Percentiles rank a stretch among this genome's conserved stretches.
Conservation (phyloP, 2,888 invertebrate genomes). For the Myopa testacea region DNA sequence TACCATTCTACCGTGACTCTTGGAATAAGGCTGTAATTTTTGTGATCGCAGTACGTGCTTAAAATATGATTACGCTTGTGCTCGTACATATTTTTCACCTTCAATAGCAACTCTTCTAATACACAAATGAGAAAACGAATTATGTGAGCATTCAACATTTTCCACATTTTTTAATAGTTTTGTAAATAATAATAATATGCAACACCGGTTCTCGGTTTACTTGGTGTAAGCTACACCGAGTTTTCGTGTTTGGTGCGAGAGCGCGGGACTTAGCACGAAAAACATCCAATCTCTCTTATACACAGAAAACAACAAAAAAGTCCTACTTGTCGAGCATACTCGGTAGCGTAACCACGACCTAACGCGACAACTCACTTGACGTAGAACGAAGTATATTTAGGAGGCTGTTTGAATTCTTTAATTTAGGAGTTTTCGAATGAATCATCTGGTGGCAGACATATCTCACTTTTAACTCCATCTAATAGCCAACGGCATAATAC, state of each 20-base stretch:
- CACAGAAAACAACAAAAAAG: conserved; percentile 46
- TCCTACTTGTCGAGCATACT: conserved; percentile 49
- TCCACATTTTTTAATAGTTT: too few relatives aligned
- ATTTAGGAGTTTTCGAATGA: conserved; percentile 49
- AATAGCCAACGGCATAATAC: background rate
- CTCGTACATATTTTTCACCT: too few relatives aligned
- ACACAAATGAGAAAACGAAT: too few relatives aligned
- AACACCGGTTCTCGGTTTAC: conserved; percentile 41
- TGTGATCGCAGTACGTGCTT: too few relatives aligned
- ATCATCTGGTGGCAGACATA: conserved; percentile 23
- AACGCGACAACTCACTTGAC: conserved; percentile 53
- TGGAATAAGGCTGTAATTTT: too few relatives aligned
- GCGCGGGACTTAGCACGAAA: too few relatives aligned
- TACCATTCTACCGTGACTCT: too few relatives aligned
- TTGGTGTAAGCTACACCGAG: conserved; percentile 36
- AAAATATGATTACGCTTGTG: too few relatives aligned
- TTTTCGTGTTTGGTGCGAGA: conserved; percentile 41
- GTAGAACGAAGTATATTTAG: conserved; percentile 47
- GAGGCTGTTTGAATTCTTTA: conserved; percentile 46
- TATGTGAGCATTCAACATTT: conserved; percentile 14
- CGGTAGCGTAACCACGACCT: too few relatives aligned
- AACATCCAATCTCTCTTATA: too few relatives aligned
- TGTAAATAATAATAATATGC: conserved; percentile 33
- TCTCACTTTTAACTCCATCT: conserved; percentile 49
- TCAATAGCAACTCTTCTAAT: too few relatives aligned